Percentiles rank a stretch among this genome's conserved stretches.
Conservation (phyloP, 2,888 invertebrate genomes). For the Chrysomela aeneicollis region DNA sequence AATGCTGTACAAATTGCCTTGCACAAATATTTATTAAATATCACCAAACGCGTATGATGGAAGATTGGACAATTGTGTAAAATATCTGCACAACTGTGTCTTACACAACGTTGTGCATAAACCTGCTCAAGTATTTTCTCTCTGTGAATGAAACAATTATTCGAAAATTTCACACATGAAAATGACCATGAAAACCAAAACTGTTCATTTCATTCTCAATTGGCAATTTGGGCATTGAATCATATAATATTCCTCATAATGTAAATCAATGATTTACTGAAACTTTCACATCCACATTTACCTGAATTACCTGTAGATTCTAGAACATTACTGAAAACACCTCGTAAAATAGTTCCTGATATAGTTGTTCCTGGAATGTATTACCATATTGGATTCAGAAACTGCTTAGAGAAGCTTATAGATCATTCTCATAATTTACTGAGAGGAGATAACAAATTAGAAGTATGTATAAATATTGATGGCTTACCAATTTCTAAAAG, state of each 20-base stretch:
- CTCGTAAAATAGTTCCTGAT: slow-evolving; percentile 5
- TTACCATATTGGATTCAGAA: no score
- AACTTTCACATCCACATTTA: slow-evolving; percentile 17
- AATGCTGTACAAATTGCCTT: no score
- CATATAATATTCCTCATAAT: slow-evolving; percentile 16
- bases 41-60: no score
- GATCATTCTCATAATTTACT: slow-evolving; percentile 4
- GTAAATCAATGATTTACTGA: slow-evolving; percentile 17
- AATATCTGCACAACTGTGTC: no score
- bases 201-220: neutral
- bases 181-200: neutral
- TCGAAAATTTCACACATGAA: neutral
- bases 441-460: neutral
- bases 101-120: no score
- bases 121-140: no score
- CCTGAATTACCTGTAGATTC: slow-evolving; percentile 6
- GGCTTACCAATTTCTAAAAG: neutral
- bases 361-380: slow-evolving; percentile 7
- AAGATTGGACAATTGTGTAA: no score
- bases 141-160: no score
- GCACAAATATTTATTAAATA: no score
- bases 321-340: slow-evolving; percentile 18
- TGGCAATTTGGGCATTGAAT: slow-evolving; percentile 10
- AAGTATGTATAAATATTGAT: no score
- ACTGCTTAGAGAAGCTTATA: slow-evolving; percentile 5